Base-by-base conservation (phyloP, 2,797 vertebrate genomes). In the Anguilla marmorata region DNA sequence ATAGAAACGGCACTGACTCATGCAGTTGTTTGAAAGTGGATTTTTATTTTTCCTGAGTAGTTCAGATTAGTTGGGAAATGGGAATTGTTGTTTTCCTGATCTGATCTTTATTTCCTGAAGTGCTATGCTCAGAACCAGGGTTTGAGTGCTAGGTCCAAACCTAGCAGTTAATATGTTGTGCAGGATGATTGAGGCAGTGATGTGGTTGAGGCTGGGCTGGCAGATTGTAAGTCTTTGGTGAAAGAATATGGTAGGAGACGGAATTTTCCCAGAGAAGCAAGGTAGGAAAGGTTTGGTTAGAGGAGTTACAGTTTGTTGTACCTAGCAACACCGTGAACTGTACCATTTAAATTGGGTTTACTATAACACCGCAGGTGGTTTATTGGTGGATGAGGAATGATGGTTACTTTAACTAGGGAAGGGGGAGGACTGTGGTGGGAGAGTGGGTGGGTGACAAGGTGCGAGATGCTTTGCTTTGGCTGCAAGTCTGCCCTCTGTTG, bases 1-100 rank as follows among this genome's bases (percentile, higher is more conserved):
- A 8, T 82, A n/a, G 79, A 82, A 50, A 82, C 19, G 41, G 79
- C 45, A 82, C 21, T 45, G 76, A 80, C 76, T 76, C 74, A 24
- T 8, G 76, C 37, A 80, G 76, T 80, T 80, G 14, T 45, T 45
- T 80, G 14, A 41, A 14, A 33, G n/a, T 72, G 6, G 8, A 14
- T 8, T 72, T 72, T 27, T 27, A n/a, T 27, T 24, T 69, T 24
- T n/a, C 21, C 50, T 52, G 7, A 27, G 8, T 72, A 27, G 6
- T 27, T 27, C 2, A 16, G 33, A 14, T 11, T 76, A 76, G 30
- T 27, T 33, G 30, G 72, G 24, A 27, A n/a, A 4, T 33, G 69
- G n/a, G 30, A 37, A 24, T 7, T 37, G 69, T 72, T 33, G n/a
- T 27, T 72, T 72, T 27, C 27, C 27, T 72, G 2, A 72, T 63